Evolutionary conservation across 2,113 vertebrate species (phyloP).

Genomic region (Amblyornis subalaris): DNA sequence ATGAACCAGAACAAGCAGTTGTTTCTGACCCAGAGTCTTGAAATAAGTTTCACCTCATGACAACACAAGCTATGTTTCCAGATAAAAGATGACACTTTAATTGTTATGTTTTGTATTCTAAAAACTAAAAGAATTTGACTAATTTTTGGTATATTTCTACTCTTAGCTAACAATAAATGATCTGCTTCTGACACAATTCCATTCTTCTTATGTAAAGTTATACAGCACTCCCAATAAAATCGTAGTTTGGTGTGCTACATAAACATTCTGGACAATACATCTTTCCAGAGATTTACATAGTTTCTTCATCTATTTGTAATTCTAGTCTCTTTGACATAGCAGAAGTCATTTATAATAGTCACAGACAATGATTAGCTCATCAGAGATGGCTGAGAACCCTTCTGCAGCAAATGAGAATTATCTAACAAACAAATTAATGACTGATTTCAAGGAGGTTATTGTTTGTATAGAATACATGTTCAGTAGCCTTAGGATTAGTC

Average conservation of each 20-base stretch:
- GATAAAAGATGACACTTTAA: neutral
- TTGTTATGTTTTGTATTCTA: neutral
- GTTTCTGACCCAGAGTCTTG: neutral
- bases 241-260: accelerated
- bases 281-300: neutral
- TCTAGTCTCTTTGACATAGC: neutral
- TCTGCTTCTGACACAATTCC: neutral
- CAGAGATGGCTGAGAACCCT: neutral
- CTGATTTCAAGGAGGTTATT: neutral
- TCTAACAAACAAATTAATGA: neutral
- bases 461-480: neutral
- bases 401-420: neutral
- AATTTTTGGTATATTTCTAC: neutral
- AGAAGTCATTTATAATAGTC: neutral
- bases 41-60: accelerated
- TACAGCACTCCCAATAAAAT: neutral
- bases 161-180: neutral
- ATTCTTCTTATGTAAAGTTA: neutral
- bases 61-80: neutral
- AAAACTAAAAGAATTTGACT: neutral
- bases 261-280: neutral
- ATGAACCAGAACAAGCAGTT: neutral
- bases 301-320: neutral
- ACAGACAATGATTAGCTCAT: neutral
- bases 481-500: neutral